Base-by-base conservation (phyloP, 2,797 vertebrate genomes). In the Acropternis orthonyx region DNA sequence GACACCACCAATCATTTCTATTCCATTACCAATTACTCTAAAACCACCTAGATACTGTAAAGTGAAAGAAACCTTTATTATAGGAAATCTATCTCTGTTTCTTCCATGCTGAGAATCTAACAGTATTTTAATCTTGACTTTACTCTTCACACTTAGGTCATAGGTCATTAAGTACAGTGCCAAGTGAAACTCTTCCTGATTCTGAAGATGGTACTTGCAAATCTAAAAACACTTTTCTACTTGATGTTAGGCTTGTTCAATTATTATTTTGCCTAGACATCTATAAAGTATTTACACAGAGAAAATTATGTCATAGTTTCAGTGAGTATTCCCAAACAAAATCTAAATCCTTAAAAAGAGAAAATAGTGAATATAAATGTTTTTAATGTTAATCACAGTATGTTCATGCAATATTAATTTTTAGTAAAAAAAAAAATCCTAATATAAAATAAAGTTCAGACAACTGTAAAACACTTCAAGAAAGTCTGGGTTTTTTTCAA, bases 391-490 rank as follows among this genome's bases (percentile, higher is more conserved):
- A 81, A 91, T 67, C 77, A 2, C 4, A 59, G 73, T 49, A 76
- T 6, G 21, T 85, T 58, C 1, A 14, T 46, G 11, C 23, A 66
- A 49, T 59, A 67, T 44, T 73, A 75, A 39, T 69, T 82, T 85
- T 65, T 72, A 37, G 24, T 48, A 81, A 81, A 81, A 96, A 78
- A 92, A 94, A 81, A 5, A 73, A n/a, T n/a, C 10, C 17, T 88
- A 67, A 66, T 34, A 46, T 87, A 37, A 82, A 95, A 92, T 49
- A 83, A 76, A 36, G 1, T 75, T 85, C 59, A 79, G 12, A 82
- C 28, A 93, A 67, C 44, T 59, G 14, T 63, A 95, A 93, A 97
- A 65, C 51, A 93, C 41, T 95, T 92, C 24, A 86, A 81, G 43
- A 91, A 78, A 12, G 2, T 72, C 78, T 71, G 32, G 14, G 48